Conservation (phyloP, 2,113 vertebrate genomes). For the Danio rerio region DNA sequence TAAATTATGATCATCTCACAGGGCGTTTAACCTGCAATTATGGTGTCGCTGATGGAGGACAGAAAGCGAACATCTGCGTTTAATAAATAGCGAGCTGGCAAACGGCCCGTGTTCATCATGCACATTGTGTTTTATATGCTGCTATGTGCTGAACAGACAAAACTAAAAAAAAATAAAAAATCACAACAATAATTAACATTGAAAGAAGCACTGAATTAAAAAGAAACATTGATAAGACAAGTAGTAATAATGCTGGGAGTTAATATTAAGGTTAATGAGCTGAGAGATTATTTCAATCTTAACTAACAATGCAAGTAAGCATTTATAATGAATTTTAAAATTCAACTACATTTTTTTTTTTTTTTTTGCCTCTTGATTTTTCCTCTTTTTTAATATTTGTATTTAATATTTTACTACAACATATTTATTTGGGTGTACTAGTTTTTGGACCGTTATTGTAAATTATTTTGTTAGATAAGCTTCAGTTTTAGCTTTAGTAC, state of each 20-base stretch:
- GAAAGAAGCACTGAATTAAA: not conserved
- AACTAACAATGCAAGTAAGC: no score
- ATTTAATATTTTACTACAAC: no score
- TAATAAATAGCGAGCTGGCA: conserved; percentile 7
- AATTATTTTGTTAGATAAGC: no score
- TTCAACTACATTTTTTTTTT: no score
- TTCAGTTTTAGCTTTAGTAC: no score
- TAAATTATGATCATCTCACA: not conserved
- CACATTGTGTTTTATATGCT: not conserved
- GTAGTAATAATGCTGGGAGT: not conserved
- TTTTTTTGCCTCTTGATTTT: no score
- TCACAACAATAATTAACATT: not conserved
- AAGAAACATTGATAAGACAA: not conserved
- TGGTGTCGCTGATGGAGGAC: not conserved
- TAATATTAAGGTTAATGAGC: not conserved
- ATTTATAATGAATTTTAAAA: no score
- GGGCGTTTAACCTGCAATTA: not conserved
- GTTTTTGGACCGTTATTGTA: no score
- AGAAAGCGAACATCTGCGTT: not conserved
- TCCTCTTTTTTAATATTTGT: no score
- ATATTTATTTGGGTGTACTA: no score
- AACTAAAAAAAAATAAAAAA: no score
- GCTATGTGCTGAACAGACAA: not conserved
- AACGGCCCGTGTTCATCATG: not conserved
- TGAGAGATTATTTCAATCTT: no score